These are phyloP conservation scores for Lates calcarifer DNA, from an alignment of 2,113 vertebrate species.

Conservation along the genomic window DNA sequence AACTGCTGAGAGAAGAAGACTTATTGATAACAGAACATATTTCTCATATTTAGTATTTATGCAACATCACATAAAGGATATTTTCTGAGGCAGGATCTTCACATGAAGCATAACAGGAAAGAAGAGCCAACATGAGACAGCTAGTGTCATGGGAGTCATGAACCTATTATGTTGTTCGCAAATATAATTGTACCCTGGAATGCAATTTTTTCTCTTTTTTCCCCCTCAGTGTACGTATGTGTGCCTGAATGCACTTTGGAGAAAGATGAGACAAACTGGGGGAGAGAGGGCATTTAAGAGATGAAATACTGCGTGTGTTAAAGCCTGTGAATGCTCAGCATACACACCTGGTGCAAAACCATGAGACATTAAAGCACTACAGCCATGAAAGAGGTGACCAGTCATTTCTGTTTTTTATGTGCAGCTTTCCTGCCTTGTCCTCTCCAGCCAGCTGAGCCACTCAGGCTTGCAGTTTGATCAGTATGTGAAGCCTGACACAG, in stretches of 20 bases:
- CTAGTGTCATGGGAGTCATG: slow-evolving; percentile 21
- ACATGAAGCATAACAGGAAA: slow-evolving; percentile 15
- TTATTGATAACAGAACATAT: slow-evolving; percentile 44
- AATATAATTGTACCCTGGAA: slow-evolving; percentile 13
- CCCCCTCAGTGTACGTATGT: not conserved
- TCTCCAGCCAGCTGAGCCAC: slow-evolving; percentile 65
- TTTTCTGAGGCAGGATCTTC: slow-evolving; percentile 23
- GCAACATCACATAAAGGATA: slow-evolving; percentile 36
- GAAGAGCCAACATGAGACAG: not conserved
- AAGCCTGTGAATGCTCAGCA: slow-evolving; percentile 30
- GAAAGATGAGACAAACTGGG: slow-evolving; percentile 8
- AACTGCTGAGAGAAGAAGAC: slow-evolving; percentile 20
- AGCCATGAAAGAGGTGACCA: slow-evolving; percentile 42
- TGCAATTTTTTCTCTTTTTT: not conserved
- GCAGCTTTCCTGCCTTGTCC: slow-evolving; percentile 36
- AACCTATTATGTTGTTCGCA: slow-evolving; percentile 45
- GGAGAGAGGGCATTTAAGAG: slow-evolving; percentile 33
- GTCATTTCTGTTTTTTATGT: slow-evolving; percentile 28
- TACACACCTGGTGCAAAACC: slow-evolving; percentile 62
- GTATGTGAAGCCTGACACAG: slow-evolving; percentile 54
- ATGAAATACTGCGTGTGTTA: slow-evolving; percentile 36
- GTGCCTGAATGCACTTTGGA: slow-evolving; percentile 41
- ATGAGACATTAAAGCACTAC: slow-evolving; percentile 41
- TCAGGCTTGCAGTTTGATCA: slow-evolving; percentile 60
- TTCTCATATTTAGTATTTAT: slow-evolving; percentile 55